Conservation (phyloP, 2,113 vertebrate genomes). For the Tinamus guttatus region DNA sequence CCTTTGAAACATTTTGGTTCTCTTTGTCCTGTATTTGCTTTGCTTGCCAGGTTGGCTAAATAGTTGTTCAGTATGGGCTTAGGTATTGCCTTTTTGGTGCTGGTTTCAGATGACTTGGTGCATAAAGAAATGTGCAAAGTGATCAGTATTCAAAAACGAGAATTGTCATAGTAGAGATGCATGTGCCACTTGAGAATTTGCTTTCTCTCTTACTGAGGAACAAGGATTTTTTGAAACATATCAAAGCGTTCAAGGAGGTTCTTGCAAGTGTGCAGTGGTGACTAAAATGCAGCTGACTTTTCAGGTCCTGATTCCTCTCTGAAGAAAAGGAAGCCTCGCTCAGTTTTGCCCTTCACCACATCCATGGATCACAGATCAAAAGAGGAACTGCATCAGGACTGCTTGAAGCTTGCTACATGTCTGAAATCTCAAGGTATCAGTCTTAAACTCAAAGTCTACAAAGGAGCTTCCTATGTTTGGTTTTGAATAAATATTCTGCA, state of each 20-base stretch:
- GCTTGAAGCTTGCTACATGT: constrained; percentile 84
- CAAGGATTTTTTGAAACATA: neutral
- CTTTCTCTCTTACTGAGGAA: neutral
- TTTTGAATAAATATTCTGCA: neutral
- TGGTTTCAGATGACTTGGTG: neutral
- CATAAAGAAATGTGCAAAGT: neutral
- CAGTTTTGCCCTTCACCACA: constrained; percentile 90
- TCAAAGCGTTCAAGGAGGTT: neutral
- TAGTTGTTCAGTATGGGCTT: neutral
- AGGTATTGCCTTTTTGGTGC: neutral
- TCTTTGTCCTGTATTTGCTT: neutral
- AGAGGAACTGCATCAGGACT: constrained; percentile 93
- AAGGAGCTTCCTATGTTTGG: neutral
- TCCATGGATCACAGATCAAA: constrained; percentile 92
- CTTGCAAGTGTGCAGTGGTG: neutral
- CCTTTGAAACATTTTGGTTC: neutral
- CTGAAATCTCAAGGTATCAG: constrained; percentile 77
- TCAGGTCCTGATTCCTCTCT: constrained; percentile 70
- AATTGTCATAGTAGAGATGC: neutral
- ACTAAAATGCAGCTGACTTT: neutral
- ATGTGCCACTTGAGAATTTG: neutral
- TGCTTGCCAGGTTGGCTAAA: neutral
- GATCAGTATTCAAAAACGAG: neutral
- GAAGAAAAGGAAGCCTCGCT: constrained; percentile 93
- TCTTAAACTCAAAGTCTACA: neutral